Base-by-base conservation (phyloP, 2,888 invertebrate genomes). In the Athalia rosae region DNA sequence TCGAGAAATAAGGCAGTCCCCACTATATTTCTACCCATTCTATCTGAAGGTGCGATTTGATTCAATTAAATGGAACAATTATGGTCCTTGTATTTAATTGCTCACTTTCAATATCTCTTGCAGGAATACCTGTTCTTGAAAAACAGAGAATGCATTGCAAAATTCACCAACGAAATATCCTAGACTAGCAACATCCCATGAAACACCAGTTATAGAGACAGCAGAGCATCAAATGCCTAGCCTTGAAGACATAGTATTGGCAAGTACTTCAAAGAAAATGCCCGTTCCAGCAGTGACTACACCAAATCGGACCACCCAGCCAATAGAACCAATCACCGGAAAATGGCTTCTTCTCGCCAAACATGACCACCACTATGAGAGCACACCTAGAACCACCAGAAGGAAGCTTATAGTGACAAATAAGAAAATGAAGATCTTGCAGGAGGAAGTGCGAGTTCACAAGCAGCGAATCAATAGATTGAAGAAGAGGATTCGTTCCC, bases 381-480 rank as follows among this genome's bases (percentile, higher is more conserved):
- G 8, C 43, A 28, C 41, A 5, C 63, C 63, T 63, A 3, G 41
- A 28, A 63, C 63, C 9, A 63, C 8, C 7, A 1, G 13, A 43
- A 63, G 41, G 63, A 63, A 63, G 3, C 45, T 63, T 9, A 13
- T 11, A n/a, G 8, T 13, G 6, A 59, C 59, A 11, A 59, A n/a
- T n/a, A 13, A 11, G 13, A 59, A 59, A n/a, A 59, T 59, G 5
- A 45, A 63, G n/a, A 41, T 45, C 5, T 45, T 63, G n/a, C 41
- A 61, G 15, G 41, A 62, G 15, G 53, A 53, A 11, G 28, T 62
- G 0, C 4, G 53, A 50, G 43, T 61, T 9, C 61, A 67, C 11
- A 62, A 79, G 13, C 66, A 77, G 15, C 15, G 74, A n/a, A 41
- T 76, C 5, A 50, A 13, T 9, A 48, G 67, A 4, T 47, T 79